Evolutionary conservation across 2,888 invertebrate species (phyloP).

Genomic region (Metallyticus violacea): DNA sequence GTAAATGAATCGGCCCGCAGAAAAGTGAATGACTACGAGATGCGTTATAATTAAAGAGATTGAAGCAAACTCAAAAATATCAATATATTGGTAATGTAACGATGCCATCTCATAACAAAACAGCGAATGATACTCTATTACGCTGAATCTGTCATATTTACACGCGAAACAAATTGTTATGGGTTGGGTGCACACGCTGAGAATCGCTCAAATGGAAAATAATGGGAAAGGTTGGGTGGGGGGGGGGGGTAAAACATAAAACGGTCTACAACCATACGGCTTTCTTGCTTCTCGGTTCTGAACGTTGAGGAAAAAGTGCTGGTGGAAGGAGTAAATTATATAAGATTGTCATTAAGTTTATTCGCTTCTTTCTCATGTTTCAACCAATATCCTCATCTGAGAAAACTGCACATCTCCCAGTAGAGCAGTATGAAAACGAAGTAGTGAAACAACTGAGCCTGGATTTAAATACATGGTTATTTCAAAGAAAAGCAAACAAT

Average conservation of each 20-base stretch:
- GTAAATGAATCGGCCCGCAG: background rate
- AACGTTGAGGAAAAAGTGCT: background rate
- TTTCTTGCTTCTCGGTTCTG: background rate
- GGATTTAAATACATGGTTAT: no score
- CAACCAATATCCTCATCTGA: no score
- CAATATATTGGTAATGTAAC: background rate
- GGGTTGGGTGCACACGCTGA: background rate
- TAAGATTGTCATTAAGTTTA: no score
- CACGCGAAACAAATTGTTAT: background rate
- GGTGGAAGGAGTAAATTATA: no score
- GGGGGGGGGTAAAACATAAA: background rate
- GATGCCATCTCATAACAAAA: background rate
- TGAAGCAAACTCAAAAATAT: background rate
- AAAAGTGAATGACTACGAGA: background rate
- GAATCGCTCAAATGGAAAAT: background rate
- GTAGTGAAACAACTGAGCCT: no score
- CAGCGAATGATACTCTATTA: background rate
- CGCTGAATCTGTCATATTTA: background rate
- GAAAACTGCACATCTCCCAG: no score
- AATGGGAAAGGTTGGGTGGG: background rate
- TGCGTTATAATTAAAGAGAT: background rate
- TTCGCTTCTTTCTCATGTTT: no score
- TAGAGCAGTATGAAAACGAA: no score
- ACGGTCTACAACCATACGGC: background rate
- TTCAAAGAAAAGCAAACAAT: no score